Evolutionary conservation across 2,797 vertebrate genomes (phyloP).

Genomic region (Galaxias olidus): DNA sequence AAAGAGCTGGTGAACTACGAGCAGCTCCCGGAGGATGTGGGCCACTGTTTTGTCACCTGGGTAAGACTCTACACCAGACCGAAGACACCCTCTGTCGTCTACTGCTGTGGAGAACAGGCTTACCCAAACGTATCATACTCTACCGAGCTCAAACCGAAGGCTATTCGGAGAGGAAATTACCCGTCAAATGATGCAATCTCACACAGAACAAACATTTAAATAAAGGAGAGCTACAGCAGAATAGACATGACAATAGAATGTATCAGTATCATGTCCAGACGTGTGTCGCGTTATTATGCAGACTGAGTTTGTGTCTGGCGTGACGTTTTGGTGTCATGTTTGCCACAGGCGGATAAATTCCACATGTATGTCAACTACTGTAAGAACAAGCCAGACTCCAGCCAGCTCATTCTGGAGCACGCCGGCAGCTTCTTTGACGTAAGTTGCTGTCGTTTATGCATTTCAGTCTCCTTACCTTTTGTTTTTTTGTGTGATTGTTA

Average conservation of each 20-base stretch:
- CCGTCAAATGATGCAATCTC: too few relatives aligned
- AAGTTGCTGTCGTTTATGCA: slow-evolving; percentile 59
- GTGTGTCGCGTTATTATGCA: background rate
- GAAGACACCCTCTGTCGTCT: too few relatives aligned
- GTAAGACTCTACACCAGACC: slow-evolving; percentile 71
- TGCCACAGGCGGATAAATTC: slow-evolving; percentile 93
- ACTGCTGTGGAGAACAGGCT: too few relatives aligned
- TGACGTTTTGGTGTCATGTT: slow-evolving; percentile 30
- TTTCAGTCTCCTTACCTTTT: background rate
- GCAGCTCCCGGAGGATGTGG: slow-evolving; percentile 96
- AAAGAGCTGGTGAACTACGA: slow-evolving; percentile 98
- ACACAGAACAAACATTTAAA: too few relatives aligned
- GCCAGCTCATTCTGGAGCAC: slow-evolving; percentile 94
- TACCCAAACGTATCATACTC: too few relatives aligned
- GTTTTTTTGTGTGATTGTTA: background rate
- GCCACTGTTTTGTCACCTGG: slow-evolving; percentile 99
- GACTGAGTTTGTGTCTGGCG: background rate
- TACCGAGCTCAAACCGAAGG: too few relatives aligned
- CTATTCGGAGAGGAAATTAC: too few relatives aligned
- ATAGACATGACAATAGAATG: too few relatives aligned
- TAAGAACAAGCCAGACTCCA: slow-evolving; percentile 99
- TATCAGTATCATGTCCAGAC: too few relatives aligned
- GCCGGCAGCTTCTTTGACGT: slow-evolving; percentile 97
- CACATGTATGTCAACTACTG: slow-evolving; percentile 99
- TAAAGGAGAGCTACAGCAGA: too few relatives aligned